Conservation (phyloP, 2,797 vertebrate species). For the Pachyuromys duprasi region DNA sequence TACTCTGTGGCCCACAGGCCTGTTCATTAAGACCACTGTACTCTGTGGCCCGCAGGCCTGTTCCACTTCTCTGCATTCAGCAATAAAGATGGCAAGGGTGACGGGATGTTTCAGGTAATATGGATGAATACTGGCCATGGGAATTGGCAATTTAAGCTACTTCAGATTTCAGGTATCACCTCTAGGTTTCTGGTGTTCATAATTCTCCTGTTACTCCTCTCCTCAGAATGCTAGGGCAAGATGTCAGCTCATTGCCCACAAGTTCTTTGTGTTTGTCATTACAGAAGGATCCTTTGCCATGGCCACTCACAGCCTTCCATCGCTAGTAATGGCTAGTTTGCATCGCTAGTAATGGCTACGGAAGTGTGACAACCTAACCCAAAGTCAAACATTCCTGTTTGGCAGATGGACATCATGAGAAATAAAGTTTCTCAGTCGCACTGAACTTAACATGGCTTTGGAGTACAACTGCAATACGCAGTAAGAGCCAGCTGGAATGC, state of each 20-base stretch:
- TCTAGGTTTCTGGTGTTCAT: background rate
- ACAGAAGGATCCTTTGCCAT: background rate
- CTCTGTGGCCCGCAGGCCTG: background rate
- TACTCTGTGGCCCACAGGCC: background rate
- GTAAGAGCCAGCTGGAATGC: background rate
- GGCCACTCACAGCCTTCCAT: background rate
- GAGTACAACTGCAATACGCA: background rate
- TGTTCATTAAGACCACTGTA: background rate
- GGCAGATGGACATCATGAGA: background rate
- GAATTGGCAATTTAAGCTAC: background rate
- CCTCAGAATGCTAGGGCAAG: conserved; percentile 19
- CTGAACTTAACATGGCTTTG: background rate
- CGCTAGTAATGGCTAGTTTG: background rate
- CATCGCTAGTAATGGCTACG: background rate
- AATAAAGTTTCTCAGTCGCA: background rate
- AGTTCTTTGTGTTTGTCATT: conserved; percentile 14
- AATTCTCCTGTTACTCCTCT: background rate
- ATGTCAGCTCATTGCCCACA: background rate
- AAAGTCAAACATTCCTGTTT: background rate
- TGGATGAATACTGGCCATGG: background rate
- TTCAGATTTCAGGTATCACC: conserved; percentile 26
- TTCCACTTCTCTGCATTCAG: background rate
- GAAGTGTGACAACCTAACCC: background rate
- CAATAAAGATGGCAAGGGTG: background rate
- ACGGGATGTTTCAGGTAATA: background rate